Evolutionary conservation across 2,113 vertebrate species (phyloP), one percentile per base, ranked within the genome.

Genomic region (Scortum barcoo): DNA sequence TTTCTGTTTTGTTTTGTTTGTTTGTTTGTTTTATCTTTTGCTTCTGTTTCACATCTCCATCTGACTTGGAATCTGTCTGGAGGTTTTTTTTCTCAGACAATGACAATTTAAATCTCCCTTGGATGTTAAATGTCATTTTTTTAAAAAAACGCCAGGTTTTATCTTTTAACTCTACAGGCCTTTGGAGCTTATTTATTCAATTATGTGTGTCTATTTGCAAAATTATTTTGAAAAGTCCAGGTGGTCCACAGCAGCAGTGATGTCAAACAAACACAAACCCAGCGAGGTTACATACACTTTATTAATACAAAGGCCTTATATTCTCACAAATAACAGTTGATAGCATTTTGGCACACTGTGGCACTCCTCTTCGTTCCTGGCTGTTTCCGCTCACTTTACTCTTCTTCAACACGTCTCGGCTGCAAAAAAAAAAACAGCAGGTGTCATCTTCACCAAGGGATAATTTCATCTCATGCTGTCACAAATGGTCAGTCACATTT

Each of bases 221-320:
- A 24, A 50, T 5, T 17, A 13, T 54, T 38, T 11, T n/a, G n/a
- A n/a, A 24, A 36, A 38, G 30, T 24, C 7, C 5, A 44, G 42
- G 5, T 53, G n/a, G 4, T 42, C 28, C 3, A 72, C 11, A 24
- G 38, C 19, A 73, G 42, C 10, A 28, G 5, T n/a, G 13, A 68
- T 5, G 10, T 26, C 3, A 62, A 71, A 48, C 1, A 58, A 33
- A 78, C 16, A 44, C 11, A 53, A 60, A 77, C 17, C 38, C 33
- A 61, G 1, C 8, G 19, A 38, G 28, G 40, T 87, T 72, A 57
- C 2, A 70, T 19, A 76, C 7, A 79, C 36, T 91, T 93, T 84
- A 88, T 90, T 89, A 36, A 40, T 85, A 91, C 24, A 92, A 92
- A 91, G 83, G 24, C 60, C 40, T 85, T 30, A 66, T 26, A 73